These are phyloP conservation scores for Labeo catla DNA, from an alignment of 2,113 vertebrate genomes.

Conservation along the genomic window DNA sequence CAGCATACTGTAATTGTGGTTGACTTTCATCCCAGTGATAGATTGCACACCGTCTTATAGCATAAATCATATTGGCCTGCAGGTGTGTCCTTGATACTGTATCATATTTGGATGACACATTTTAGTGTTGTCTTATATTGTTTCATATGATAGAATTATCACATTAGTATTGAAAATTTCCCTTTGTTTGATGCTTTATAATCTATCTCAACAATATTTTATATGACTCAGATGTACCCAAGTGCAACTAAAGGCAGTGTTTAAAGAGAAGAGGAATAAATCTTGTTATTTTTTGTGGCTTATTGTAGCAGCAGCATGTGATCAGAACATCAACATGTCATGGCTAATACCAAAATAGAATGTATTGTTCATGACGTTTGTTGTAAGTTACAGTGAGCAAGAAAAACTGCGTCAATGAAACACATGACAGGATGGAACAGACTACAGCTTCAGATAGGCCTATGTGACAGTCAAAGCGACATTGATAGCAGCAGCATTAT, in stretches of 20 bases:
- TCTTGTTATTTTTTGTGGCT: not conserved
- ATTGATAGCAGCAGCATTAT: not conserved
- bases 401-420: not conserved
- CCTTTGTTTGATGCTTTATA: not conserved
- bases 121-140: not conserved
- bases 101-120: not conserved
- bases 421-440: not conserved
- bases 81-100: constrained; percentile 24
- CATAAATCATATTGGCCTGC: constrained; percentile 8
- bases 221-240: not conserved
- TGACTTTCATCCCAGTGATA: constrained; percentile 9
- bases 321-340: constrained; percentile 23
- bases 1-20: not conserved
- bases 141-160: not conserved
- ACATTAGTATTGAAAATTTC: not conserved
- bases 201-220: not conserved
- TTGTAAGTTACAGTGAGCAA: not conserved
- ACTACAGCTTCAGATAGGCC: not conserved
- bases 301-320: not conserved
- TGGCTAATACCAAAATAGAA: constrained; percentile 21
- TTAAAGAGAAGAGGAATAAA: not conserved
- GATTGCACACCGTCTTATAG: constrained; percentile 7
- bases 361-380: not conserved
- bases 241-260: not conserved
- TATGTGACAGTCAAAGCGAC: constrained; percentile 18